These are phyloP conservation scores for Neogale vison DNA, from an alignment of 2,113 vertebrate genomes.

Conservation along the genomic window DNA sequence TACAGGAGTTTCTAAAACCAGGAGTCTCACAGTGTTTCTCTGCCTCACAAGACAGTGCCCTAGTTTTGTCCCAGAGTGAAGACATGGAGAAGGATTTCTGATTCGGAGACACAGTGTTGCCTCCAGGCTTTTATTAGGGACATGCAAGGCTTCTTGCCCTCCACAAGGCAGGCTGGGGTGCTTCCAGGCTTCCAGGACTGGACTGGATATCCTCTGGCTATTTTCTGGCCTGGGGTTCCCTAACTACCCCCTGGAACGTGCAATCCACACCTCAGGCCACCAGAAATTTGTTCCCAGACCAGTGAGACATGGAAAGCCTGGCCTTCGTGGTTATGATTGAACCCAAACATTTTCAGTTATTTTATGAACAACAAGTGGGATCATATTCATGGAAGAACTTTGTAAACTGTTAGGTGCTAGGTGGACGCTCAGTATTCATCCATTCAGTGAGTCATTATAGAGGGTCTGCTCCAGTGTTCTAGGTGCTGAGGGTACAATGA, in stretches of 20 bases:
- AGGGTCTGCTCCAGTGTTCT: neutral
- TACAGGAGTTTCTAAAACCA: neutral
- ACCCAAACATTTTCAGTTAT: neutral
- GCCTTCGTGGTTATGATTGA: neutral
- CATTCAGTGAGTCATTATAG: neutral
- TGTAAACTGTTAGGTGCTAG: neutral
- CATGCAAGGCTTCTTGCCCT: neutral
- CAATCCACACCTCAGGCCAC: neutral
- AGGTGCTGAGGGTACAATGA: neutral
- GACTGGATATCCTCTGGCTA: neutral
- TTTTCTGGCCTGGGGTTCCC: neutral
- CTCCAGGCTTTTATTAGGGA: neutral
- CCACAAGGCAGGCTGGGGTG: neutral
- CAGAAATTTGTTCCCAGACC: neutral
- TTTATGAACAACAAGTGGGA: neutral
- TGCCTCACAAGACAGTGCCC: neutral
- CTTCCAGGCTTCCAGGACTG: neutral
- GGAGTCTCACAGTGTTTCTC: neutral
- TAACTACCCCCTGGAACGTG: neutral
- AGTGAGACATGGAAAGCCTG: neutral
- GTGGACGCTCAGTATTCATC: neutral
- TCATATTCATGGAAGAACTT: neutral
- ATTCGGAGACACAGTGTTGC: neutral
- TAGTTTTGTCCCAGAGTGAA: neutral
- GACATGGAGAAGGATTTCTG: neutral